Evolutionary conservation across 1,140 invertebrate genomes (phyloP), one percentile per base, ranked within the genome.

Genomic region (Triops cancriformis): DNA sequence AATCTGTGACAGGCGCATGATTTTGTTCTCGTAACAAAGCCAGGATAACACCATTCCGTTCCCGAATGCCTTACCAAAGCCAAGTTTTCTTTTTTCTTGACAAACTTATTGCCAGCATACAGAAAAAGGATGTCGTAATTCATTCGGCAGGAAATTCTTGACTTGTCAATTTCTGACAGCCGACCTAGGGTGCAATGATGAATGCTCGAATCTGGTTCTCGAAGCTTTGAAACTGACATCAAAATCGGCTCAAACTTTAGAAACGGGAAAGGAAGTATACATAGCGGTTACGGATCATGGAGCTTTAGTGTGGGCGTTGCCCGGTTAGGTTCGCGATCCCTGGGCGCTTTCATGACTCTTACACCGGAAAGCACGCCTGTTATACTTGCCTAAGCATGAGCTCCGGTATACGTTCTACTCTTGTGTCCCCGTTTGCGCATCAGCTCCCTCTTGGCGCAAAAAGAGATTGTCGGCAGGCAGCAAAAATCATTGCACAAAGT

Each of bases 361-460:
- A 64, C 51, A 64, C 51, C 51, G 51, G 51, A 64, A 64, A 64
- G 23, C 51, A 64, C 9, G 51, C 51, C 23, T 45, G 51, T 64
- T 64, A 64, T 64, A 64, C 51, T 64, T 23, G 51, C 51, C 51
- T 64, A 64, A 64, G 51, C 51, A 64, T 23, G 51, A 64, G 51
- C 51, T 64, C 51, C 23, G 51, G 51, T 64, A 23, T 64, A 18
- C 18, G 43, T 11, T 45, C 51, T 64, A 64, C 23, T 64, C 23
- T 64, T 18, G 51, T 64, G 51, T 64, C 14, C 14, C 3, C 51
- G 0, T 64, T 23, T n/a, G 51, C 51, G 51, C 51, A 23, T 7
- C 51, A 64, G 14, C 51, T 64, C 23, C 23, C 51, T 14, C 14
- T 64, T 37, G 5, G 11, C 51, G 51, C 51, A 64, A 64, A 64